Evolutionary conservation across 2,888 invertebrate species (phyloP).

Genomic region (Asteroscopus sphinx): DNA sequence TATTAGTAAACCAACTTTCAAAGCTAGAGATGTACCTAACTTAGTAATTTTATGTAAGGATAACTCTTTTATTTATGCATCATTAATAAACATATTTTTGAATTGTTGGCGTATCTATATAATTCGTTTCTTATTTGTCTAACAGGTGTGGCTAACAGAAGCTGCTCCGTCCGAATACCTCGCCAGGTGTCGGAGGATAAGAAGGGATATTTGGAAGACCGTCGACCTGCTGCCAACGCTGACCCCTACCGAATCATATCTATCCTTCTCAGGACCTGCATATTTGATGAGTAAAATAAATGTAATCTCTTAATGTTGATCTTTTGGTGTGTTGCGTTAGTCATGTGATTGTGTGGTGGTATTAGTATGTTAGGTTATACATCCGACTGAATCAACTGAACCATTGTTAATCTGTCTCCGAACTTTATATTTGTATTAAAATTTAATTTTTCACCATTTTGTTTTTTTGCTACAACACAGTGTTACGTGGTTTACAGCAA

Average conservation of each 20-base stretch:
- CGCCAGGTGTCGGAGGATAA: conserved; percentile 97
- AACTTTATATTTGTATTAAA: conserved; percentile 22
- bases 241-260: conserved; percentile 96
- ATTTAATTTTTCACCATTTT: conserved; percentile 4
- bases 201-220: conserved; percentile 98
- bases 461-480: conserved; percentile 18
- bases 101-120: not conserved
- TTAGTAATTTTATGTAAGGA: too few species aligned
- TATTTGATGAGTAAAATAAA: conserved; percentile 93
- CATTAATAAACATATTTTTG: not conserved
- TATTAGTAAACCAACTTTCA: too few species aligned
- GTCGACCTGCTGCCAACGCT: conserved; percentile 97
- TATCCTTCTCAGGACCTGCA: conserved; percentile 94
- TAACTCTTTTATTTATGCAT: too few species aligned
- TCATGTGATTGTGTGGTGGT: conserved; percentile 5
- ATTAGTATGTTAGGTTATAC: not conserved
- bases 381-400: conserved; percentile 4
- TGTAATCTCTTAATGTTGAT: not conserved
- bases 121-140: conserved; percentile 23
- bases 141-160: conserved; percentile 96
- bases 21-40: too few species aligned
- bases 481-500: conserved; percentile 30
- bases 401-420: conserved; percentile 3
- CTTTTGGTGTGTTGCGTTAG: not conserved
- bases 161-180: conserved; percentile 97